These are phyloP conservation scores for Diuraphis noxia DNA, from an alignment of 1,140 invertebrate species.

Conservation along the genomic window DNA sequence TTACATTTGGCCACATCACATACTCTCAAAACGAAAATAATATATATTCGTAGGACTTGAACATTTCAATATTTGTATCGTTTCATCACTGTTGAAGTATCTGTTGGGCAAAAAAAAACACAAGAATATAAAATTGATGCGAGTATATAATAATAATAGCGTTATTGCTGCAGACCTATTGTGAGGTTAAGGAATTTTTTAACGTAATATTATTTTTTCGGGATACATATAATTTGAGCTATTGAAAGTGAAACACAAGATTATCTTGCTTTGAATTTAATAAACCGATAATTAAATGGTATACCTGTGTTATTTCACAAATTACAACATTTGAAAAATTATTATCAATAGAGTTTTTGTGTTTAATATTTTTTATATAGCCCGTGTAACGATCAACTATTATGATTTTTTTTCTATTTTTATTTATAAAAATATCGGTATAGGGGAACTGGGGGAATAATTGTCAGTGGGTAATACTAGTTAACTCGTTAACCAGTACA, in stretches of 20 bases:
- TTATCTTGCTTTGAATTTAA: not conserved
- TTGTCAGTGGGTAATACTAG: too few species aligned
- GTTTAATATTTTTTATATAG: not conserved
- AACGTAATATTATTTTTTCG: not conserved
- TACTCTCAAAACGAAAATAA: not conserved
- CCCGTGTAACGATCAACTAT: too few species aligned
- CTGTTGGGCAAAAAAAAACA: not conserved
- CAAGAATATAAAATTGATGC: not conserved
- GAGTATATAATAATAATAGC: not conserved
- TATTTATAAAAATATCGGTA: too few species aligned
- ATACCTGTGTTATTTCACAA: not conserved
- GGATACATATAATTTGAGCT: not conserved
- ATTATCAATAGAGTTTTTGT: not conserved
- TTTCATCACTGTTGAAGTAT: not conserved
- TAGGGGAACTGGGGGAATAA: too few species aligned
- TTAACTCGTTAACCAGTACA: too few species aligned
- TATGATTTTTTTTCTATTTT: too few species aligned
- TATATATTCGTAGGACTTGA: not conserved
- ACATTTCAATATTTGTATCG: not conserved
- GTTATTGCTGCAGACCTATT: not conserved
- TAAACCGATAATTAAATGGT: not conserved
- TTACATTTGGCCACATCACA: not conserved
- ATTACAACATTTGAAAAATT: not conserved
- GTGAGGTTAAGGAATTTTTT: not conserved
- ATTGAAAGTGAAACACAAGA: not conserved